A percentile compares a stretch with the other conserved stretches of the same genome.
Evolutionary conservation across 2,888 invertebrate genomes (phyloP).

Genomic region (Macaria notata): DNA sequence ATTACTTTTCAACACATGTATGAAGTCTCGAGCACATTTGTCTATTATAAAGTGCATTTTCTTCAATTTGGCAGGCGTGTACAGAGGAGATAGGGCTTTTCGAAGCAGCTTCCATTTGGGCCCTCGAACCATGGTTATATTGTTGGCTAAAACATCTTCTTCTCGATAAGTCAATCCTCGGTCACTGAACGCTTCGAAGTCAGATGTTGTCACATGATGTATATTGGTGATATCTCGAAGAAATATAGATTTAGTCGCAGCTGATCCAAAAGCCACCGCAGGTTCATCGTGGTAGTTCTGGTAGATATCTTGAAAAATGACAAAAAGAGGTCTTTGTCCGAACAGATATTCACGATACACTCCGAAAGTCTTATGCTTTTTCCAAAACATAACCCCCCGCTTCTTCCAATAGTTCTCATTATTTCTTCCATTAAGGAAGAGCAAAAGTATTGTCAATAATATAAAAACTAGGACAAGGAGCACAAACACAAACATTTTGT

Average conservation of each 20-base stretch:
- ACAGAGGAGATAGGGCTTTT: background rate
- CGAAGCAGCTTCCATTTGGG: conserved; percentile 1
- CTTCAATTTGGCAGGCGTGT: conserved; percentile 1
- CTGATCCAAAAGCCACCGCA: background rate
- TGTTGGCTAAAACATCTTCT: background rate
- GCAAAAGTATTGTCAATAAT: no score
- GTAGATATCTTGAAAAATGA: conserved; percentile 4
- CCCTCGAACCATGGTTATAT: background rate
- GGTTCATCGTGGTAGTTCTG: background rate
- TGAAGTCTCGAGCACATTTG: conserved; percentile 4
- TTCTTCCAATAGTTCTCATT: conserved; percentile 5
- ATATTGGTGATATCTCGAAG: background rate
- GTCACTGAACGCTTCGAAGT: conserved; percentile 1
- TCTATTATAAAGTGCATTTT: conserved; percentile 3
- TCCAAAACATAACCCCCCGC: conserved; percentile 5
- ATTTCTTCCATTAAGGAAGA: background rate
- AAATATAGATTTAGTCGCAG: background rate
- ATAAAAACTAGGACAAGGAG: no score
- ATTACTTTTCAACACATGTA: background rate
- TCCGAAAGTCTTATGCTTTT: background rate
- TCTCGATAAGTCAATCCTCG: background rate
- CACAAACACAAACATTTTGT: no score
- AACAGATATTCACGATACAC: background rate
- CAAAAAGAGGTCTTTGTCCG: background rate
- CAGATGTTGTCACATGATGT: background rate